Percentiles rank a stretch among this genome's conserved stretches.
These are phyloP conservation scores for Acropora tenuis DNA, from an alignment of 64 coral and sea anemone species.

Conservation along the genomic window DNA sequence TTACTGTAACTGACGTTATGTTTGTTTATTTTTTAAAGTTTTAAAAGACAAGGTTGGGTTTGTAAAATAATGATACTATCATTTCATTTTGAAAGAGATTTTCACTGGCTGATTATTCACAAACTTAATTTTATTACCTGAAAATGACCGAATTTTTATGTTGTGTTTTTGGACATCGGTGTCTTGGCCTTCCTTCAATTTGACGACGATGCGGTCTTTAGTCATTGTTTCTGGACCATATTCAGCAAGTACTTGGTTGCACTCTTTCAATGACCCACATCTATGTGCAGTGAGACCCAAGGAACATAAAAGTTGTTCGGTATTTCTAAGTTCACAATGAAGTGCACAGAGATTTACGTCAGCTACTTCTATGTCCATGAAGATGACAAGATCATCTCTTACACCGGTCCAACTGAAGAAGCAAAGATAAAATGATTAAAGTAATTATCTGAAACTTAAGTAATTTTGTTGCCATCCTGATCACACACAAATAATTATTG, in stretches of 20 bases:
- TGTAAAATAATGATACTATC: no score
- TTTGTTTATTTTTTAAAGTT: no score
- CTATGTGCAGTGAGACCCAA: slow-evolving; percentile 29
- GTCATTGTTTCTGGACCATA: slow-evolving; percentile 51
- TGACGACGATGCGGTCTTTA: slow-evolving; percentile 23
- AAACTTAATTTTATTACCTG: slow-evolving; percentile 3
- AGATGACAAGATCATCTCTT: slow-evolving; percentile 33
- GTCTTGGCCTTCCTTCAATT: slow-evolving; percentile 37
- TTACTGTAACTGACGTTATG: no score
- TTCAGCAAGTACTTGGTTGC: slow-evolving; percentile 41
- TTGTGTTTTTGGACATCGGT: slow-evolving; percentile 22
- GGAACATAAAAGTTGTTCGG: slow-evolving; percentile 48
- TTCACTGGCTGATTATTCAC: not conserved
- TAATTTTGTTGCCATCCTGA: not conserved
- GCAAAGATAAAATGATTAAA: not conserved
- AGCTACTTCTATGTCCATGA: slow-evolving; percentile 11
- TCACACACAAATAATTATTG: no score
- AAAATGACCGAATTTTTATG: slow-evolving; percentile 34
- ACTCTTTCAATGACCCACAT: slow-evolving; percentile 38
- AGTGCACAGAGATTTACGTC: slow-evolving; percentile 55
- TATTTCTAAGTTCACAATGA: slow-evolving; percentile 58
- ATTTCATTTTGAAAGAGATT: no score
- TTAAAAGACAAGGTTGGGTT: no score
- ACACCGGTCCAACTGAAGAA: slow-evolving; percentile 23
- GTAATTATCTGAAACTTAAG: not conserved